Evolutionary conservation across 2,797 vertebrate genomes (phyloP).

Genomic region (Takifugu rubripes): DNA sequence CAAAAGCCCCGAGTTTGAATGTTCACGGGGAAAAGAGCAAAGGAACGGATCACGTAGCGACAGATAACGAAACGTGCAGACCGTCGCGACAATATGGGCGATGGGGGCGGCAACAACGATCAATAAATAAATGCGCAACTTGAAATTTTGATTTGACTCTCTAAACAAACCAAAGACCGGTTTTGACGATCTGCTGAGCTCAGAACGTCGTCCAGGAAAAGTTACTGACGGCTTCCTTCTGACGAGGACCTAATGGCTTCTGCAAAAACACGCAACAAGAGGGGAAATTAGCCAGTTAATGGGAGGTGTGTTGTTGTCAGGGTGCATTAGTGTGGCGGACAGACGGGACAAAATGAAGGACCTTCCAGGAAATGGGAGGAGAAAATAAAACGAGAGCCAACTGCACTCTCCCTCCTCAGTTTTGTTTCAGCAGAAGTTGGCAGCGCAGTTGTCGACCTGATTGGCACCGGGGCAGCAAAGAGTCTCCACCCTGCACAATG

Average conservation of each 20-base stretch:
- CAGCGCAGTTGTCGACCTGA: constrained; percentile 16
- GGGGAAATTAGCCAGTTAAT: neutral
- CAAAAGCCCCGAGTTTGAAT: neutral
- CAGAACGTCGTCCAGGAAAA: neutral
- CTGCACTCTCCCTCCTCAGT: constrained; percentile 21
- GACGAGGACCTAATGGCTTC: neutral
- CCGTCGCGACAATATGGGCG: constrained; percentile 30
- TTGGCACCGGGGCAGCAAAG: constrained; percentile 28
- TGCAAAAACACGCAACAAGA: neutral
- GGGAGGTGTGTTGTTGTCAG: too few species aligned
- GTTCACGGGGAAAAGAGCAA: too few species aligned
- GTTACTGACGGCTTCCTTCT: neutral
- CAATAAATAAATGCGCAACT: neutral
- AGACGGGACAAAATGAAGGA: too few species aligned
- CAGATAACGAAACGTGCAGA: constrained; percentile 49
- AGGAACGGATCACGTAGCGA: constrained; percentile 22
- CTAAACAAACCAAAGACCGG: constrained; percentile 14
- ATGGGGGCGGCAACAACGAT: constrained; percentile 12
- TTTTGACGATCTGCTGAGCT: constrained; percentile 5
- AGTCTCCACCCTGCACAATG: constrained; percentile 37
- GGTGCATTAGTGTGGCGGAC: too few species aligned
- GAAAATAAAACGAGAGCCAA: constrained; percentile 5
- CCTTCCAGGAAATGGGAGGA: too few species aligned
- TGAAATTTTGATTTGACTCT: constrained; percentile 28
- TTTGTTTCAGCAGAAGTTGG: constrained; percentile 49